Percentiles rank a stretch among this genome's conserved stretches.
Conservation (phyloP, 2,888 invertebrate genomes). For the Ophion costatus region DNA sequence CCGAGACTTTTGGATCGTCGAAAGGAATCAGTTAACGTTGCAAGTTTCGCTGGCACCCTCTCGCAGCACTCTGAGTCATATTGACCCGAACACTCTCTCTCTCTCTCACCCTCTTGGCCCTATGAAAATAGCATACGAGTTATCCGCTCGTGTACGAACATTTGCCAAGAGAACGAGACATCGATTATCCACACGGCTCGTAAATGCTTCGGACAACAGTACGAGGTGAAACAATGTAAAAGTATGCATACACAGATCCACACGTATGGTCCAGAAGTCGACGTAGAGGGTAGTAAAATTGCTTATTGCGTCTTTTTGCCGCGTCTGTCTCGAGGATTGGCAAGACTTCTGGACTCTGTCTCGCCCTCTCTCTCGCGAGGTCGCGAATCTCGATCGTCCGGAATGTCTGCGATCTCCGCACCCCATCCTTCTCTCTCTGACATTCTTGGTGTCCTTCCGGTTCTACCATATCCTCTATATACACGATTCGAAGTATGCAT, state of each 20-base stretch:
- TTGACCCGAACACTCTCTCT: too few species aligned
- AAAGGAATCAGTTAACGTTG: too few species aligned
- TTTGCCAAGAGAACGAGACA: slow-evolving; percentile 53
- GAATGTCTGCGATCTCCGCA: slow-evolving; percentile 10
- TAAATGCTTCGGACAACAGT: slow-evolving; percentile 34
- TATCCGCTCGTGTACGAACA: background rate
- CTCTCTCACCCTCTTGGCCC: too few species aligned
- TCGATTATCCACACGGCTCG: slow-evolving; percentile 25
- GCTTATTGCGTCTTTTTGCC: background rate
- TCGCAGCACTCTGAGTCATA: too few species aligned
- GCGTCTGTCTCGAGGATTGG: slow-evolving; percentile 9
- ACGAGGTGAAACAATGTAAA: slow-evolving; percentile 35
- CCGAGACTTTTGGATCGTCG: too few species aligned
- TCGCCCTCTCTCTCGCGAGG: slow-evolving; percentile 9
- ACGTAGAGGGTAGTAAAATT: background rate
- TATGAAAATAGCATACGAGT: too few species aligned
- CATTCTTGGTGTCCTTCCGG: slow-evolving; percentile 3
- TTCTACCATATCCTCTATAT: slow-evolving; percentile 1
- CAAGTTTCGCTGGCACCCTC: too few species aligned
- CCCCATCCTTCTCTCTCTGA: slow-evolving; percentile 4
- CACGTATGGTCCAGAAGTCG: background rate
- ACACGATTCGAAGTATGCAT: slow-evolving; percentile 45
- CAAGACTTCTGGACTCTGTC: background rate
- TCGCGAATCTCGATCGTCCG: slow-evolving; percentile 18
- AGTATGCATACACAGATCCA: too few species aligned